A percentile compares a stretch with the other conserved stretches of the same genome.
phyloP scores from a whole-genome alignment of 2,113 vertebrate species.

The Myocastor coypus region DNA sequence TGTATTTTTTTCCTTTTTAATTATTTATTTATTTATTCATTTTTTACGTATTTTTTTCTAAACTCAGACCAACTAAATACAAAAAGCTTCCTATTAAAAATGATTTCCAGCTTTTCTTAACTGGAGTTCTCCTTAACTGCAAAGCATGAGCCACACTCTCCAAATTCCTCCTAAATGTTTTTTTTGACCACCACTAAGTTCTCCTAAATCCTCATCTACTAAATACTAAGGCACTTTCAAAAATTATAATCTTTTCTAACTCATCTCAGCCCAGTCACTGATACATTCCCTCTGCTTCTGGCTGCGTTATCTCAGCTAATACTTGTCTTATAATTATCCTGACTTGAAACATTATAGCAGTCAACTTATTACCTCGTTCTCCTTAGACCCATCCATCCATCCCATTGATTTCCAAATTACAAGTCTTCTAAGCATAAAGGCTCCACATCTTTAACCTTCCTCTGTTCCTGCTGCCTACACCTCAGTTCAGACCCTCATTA shows the following conservation, averaged over 20 bases:
- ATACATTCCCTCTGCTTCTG: background rate
- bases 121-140: background rate
- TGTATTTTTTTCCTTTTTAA: no score
- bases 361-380: constrained; percentile 25
- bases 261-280: background rate
- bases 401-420: constrained; percentile 14
- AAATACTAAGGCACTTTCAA: background rate
- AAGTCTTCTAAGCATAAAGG: background rate
- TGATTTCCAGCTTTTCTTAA: background rate
- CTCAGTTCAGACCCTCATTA: constrained; percentile 42
- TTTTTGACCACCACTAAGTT: background rate
- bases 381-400: background rate
- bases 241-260: background rate
- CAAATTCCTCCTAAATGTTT: background rate
- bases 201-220: background rate
- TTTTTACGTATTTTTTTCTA: background rate
- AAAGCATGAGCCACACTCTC: background rate
- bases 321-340: background rate
- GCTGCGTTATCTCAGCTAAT: background rate
- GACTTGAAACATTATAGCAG: background rate
- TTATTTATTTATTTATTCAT: no score
- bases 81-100: background rate
- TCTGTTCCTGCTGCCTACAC: background rate
- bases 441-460: background rate
- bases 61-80: background rate